phyloP scores from a whole-genome alignment of 2,113 vertebrate species.

The Tauraco erythrolophus region DNA sequence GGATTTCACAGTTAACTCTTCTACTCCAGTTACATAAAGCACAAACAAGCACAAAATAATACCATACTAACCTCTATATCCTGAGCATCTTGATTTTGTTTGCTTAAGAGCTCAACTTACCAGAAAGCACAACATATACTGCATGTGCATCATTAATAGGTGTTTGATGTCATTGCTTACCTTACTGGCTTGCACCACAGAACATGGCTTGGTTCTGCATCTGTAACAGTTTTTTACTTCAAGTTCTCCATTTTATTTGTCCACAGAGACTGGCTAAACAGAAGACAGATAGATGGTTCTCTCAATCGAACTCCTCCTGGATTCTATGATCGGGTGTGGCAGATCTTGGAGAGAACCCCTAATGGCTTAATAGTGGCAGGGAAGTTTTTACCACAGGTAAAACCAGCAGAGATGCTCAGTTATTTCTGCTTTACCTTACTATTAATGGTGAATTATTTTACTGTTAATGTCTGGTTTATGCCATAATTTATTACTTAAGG shows the following conservation, averaged over 20 bases:
- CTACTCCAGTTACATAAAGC: neutral
- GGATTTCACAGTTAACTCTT: neutral
- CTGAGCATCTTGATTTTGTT: neutral
- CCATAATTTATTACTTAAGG: neutral
- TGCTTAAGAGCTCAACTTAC: neutral
- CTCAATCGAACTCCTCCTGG: constrained; percentile 92
- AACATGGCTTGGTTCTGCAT: neutral
- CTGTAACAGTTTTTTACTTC: neutral
- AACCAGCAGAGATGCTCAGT: neutral
- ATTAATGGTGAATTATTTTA: neutral
- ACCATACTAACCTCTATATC: neutral
- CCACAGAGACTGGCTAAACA: constrained; percentile 89
- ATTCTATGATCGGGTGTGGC: constrained; percentile 97
- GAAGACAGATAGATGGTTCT: constrained; percentile 92
- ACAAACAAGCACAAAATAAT: neutral
- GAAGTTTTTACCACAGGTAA: constrained; percentile 92
- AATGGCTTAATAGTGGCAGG: constrained; percentile 88
- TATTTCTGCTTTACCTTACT: neutral
- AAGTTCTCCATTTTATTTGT: neutral
- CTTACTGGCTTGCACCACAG: neutral
- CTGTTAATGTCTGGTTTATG: neutral
- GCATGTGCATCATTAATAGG: neutral
- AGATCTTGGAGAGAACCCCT: constrained; percentile 94
- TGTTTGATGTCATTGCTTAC: neutral
- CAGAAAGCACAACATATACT: neutral